Base-by-base conservation (phyloP, 1,140 invertebrate genomes). In the Zaprionus lachaisei region DNA sequence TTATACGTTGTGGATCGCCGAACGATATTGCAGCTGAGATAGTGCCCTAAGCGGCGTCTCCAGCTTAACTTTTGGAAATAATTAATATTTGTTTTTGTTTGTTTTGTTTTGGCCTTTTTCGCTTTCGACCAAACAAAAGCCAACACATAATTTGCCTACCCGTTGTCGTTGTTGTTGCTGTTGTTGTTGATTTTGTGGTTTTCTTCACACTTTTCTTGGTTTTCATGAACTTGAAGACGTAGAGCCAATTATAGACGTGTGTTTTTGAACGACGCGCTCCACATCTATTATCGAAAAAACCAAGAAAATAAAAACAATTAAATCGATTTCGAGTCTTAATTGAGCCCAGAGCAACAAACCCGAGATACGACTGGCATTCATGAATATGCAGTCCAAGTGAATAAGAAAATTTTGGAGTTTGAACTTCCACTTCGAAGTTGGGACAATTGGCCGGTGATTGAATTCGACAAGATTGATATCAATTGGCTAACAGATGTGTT, bases 131-230 rank as follows among this genome's bases (percentile, higher is more conserved):
- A 69, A 38, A 79, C 79, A 72, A 81, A 81, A 77, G 79, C 72
- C 72, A 72, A 60, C 41, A 74, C 72, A 57, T 81, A 79, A 79
- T 79, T 81, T 74, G 71, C 56, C 76, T 54, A 55, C 28, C 14
- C 38, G 41, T 51, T 57, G 15, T 44, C 68, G 44, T 56, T 56
- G 49, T 41, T 41, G 15, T 24, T 58, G 44, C 51, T 56, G 49
- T 41, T 41, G 15, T 24, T 58, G 24, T 64, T 54, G 28, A 34
- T 55, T 55, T 55, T 22, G 34, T 66, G 37, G 81, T 84, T 84
- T 84, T 85, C 85, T 90, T 89, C 72, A 85, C 85, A 89, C 85
- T 89, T 90, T 89, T 89, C 81, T 90, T 47, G 64, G 67, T 86
- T 86, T 86, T 87, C 83, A 80, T 86, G 80, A 83, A 87, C 85